Evolutionary conservation across 2,888 invertebrate genomes (phyloP).

Genomic region (Unio delphinus): DNA sequence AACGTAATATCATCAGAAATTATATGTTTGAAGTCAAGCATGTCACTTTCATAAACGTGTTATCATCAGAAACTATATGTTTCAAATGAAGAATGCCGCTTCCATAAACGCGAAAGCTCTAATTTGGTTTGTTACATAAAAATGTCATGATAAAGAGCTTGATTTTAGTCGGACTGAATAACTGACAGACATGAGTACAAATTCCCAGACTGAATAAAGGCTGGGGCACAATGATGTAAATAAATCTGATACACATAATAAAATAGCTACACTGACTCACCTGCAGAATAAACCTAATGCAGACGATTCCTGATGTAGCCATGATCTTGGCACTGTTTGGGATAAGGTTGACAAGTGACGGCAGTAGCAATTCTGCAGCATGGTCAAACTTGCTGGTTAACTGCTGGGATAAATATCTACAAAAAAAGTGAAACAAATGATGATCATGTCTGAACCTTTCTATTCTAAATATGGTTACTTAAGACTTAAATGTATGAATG

Average conservation of each 20-base stretch:
- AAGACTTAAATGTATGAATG: no score
- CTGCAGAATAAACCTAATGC: constrained; percentile 89
- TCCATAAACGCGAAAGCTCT: no score
- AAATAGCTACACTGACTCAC: constrained; percentile 45
- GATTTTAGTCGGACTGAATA: no score
- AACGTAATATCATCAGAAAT: no score
- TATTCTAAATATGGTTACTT: background rate
- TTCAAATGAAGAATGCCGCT: no score
- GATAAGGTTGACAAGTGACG: constrained; percentile 88
- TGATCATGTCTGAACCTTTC: background rate
- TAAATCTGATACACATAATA: background rate
- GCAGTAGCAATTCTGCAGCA: constrained; percentile 87
- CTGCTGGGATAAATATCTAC: constrained; percentile 83
- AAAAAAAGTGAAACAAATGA: constrained; percentile 15
- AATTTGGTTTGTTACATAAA: no score
- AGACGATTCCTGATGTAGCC: constrained; percentile 88
- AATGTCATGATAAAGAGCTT: no score
- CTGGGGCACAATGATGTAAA: constrained; percentile 2
- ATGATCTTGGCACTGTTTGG: constrained; percentile 97
- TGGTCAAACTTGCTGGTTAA: constrained; percentile 88
- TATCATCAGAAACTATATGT: no score
- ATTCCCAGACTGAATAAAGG: no score
- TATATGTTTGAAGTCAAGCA: no score
- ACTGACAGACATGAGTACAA: no score
- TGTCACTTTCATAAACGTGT: no score